phyloP scores from a whole-genome alignment of 2,113 vertebrate species.

The Hyaena hyaena region DNA sequence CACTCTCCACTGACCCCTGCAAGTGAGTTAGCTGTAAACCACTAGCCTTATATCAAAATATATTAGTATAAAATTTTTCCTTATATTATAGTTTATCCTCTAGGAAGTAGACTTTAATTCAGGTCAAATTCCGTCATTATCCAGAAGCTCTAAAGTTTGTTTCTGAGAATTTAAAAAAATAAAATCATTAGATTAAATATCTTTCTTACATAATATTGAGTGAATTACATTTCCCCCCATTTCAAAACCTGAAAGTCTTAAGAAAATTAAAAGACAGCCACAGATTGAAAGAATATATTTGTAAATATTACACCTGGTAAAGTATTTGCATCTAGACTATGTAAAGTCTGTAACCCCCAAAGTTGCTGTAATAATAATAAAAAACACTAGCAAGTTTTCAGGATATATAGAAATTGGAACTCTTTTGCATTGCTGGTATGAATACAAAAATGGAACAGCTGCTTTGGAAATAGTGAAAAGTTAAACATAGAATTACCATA shows the following conservation, averaged over 20 bases:
- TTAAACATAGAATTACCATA: background rate
- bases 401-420: background rate
- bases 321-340: background rate
- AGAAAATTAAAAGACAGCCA: background rate
- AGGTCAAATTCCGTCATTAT: background rate
- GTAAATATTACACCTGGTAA: background rate
- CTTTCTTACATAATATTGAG: background rate
- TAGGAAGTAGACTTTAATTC: background rate
- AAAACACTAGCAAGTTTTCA: background rate
- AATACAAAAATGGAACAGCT: background rate
- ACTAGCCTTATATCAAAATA: background rate
- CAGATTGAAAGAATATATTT: background rate
- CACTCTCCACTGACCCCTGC: too few relatives aligned
- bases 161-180: background rate
- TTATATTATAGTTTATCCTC: background rate
- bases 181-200: background rate
- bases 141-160: background rate
- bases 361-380: background rate
- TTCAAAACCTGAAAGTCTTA: background rate
- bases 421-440: background rate
- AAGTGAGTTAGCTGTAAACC: background rate
- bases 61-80: background rate
- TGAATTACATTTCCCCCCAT: background rate
- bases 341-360: background rate
- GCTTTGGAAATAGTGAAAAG: background rate